Evolutionary conservation across 2,113 vertebrate genomes (phyloP).

Genomic region (Hemiprocne comata): DNA sequence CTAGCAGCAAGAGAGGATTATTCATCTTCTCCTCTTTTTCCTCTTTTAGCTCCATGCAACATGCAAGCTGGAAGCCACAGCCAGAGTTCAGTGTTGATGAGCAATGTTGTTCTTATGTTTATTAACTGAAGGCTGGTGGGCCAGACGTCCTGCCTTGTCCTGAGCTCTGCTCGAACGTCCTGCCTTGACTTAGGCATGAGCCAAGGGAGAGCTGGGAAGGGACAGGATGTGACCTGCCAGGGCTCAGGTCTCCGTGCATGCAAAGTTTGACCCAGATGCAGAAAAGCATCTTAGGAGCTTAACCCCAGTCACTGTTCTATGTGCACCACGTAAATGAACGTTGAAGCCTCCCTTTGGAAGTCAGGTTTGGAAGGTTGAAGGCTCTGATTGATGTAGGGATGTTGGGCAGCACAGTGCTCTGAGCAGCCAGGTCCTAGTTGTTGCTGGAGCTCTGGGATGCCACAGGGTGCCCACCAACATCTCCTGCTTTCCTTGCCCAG

Average conservation of each 20-base stretch:
- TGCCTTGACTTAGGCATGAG: not conserved
- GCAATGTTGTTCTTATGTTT: not conserved
- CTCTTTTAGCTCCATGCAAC: not conserved
- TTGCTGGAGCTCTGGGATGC: not conserved
- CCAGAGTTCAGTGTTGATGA: not conserved
- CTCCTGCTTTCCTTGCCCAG: not conserved
- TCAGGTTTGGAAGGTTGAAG: not conserved
- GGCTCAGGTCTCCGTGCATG: not conserved
- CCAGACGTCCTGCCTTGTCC: rapidly evolving
- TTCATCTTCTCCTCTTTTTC: not conserved
- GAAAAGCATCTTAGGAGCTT: not conserved
- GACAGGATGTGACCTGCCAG: not conserved
- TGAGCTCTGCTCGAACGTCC: not conserved
- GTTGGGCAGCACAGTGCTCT: rapidly evolving
- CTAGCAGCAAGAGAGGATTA: not conserved
- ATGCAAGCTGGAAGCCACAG: not conserved
- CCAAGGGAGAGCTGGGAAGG: not conserved
- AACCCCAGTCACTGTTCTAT: not conserved
- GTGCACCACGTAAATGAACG: not conserved
- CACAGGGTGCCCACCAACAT: not conserved
- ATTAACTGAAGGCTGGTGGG: not conserved
- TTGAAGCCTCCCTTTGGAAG: not conserved
- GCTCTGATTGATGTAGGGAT: not conserved
- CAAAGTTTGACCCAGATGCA: not conserved
- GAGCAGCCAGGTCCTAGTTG: not conserved